These are phyloP conservation scores for Nemoura dubitans DNA, from an alignment of 2,888 invertebrate genomes.

Conservation along the genomic window DNA sequence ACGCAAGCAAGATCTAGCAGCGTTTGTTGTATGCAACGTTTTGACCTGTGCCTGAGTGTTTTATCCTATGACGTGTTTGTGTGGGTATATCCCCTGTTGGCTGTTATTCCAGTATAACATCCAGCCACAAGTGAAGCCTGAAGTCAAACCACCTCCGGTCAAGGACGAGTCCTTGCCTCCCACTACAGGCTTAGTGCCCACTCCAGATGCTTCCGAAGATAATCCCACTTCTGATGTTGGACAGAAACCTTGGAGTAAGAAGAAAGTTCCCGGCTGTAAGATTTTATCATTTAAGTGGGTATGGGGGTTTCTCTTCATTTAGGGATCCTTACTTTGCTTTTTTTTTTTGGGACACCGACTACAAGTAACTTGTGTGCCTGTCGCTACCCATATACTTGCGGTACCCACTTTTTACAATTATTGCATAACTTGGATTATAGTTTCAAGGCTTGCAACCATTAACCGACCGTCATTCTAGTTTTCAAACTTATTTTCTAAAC, in stretches of 20 bases:
- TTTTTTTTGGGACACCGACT: too few species aligned
- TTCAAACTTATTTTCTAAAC: too few species aligned
- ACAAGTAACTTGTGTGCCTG: too few species aligned
- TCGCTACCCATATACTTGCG: too few species aligned
- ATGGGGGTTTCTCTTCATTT: background rate
- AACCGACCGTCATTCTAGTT: too few species aligned
- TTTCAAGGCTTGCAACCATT: too few species aligned
- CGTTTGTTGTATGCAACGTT: slow-evolving; percentile 39
- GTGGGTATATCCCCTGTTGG: slow-evolving; percentile 52
- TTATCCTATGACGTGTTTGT: slow-evolving; percentile 51
- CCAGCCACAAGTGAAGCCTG: slow-evolving; percentile 54
- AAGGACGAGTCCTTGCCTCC: slow-evolving; percentile 50
- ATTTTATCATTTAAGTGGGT: slow-evolving; percentile 24
- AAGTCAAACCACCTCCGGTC: slow-evolving; percentile 47
- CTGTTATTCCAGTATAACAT: slow-evolving; percentile 55
- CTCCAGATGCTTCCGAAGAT: background rate
- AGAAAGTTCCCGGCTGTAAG: slow-evolving; percentile 50
- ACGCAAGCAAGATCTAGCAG: slow-evolving; percentile 30
- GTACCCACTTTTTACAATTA: too few species aligned
- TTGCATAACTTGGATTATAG: too few species aligned
- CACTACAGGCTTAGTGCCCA: slow-evolving; percentile 44
- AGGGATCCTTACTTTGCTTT: background rate
- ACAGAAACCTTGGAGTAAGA: slow-evolving; percentile 47
- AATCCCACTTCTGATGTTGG: slow-evolving; percentile 3
- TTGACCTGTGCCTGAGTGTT: slow-evolving; percentile 51